These are phyloP conservation scores for Drosophila watanabei DNA, from an alignment of 1,140 invertebrate species.

Conservation along the genomic window DNA sequence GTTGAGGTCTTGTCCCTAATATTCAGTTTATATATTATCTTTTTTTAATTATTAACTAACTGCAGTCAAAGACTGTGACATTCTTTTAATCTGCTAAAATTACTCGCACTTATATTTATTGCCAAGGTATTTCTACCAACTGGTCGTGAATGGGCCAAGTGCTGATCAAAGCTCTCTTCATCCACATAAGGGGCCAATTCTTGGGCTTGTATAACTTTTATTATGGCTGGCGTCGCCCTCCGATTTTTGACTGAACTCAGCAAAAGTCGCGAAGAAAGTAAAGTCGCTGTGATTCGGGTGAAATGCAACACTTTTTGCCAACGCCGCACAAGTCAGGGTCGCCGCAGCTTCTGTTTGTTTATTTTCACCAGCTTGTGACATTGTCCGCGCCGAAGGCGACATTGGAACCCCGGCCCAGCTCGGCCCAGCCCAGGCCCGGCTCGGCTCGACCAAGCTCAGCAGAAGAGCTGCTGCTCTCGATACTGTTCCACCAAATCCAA, in stretches of 20 bases:
- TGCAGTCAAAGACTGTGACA: too few species aligned
- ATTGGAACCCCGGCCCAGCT: conserved; percentile 62
- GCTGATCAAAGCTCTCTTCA: conserved; percentile 46
- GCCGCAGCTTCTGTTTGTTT: conserved; percentile 67
- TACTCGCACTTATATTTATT: background rate
- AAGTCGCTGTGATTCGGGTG: conserved; percentile 67
- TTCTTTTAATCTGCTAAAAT: background rate
- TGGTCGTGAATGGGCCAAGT: conserved; percentile 23
- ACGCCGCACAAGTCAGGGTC: conserved; percentile 78
- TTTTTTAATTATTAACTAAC: too few species aligned
- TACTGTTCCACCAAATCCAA: conserved; percentile 35
- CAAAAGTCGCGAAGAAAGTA: conserved; percentile 71
- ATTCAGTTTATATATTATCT: too few species aligned
- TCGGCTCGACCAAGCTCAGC: conserved; percentile 22
- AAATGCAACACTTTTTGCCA: conserved; percentile 77
- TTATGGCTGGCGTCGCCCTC: conserved; percentile 63
- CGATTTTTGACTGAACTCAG: conserved; percentile 65
- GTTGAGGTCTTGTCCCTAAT: background rate
- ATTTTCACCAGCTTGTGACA: conserved; percentile 69
- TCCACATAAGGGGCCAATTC: conserved; percentile 59
- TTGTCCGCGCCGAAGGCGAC: conserved; percentile 74
- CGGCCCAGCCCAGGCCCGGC: conserved; percentile 14
- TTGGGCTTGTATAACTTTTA: conserved; percentile 61
- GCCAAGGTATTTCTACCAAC: conserved; percentile 5
- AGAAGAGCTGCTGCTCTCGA: conserved; percentile 26